phyloP scores from a whole-genome alignment of 2,888 invertebrate species.

The Sarcophaga caerulescens region DNA sequence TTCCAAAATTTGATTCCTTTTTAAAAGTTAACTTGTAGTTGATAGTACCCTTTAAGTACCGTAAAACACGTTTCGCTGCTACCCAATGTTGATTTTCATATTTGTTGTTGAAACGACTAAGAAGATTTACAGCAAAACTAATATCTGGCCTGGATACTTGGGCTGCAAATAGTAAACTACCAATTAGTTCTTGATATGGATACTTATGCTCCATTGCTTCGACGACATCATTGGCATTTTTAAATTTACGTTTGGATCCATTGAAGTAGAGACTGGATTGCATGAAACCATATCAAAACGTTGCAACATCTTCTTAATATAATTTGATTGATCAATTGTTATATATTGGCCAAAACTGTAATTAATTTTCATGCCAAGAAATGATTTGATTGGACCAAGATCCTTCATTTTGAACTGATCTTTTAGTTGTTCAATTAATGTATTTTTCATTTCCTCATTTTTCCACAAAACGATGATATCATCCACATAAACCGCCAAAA shows the following conservation, averaged over 20 bases:
- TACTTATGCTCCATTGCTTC: no score
- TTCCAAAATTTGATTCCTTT: conserved; percentile 80
- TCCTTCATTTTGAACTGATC: conserved; percentile 45
- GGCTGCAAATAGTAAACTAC: no score
- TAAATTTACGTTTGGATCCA: no score
- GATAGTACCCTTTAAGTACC: conserved; percentile 35
- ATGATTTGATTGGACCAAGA: conserved; percentile 53
- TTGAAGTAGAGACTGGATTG: no score
- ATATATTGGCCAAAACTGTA: no score
- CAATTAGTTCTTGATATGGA: no score
- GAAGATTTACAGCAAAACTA: conserved; percentile 9
- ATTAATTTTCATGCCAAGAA: no score
- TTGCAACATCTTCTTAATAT: no score
- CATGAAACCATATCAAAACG: no score
- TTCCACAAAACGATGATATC: conserved; percentile 63
- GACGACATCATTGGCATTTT: no score
- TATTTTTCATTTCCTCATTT: conserved; percentile 33
- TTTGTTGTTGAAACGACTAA: conserved; percentile 36
- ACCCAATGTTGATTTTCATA: conserved; percentile 10
- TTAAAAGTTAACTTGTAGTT: conserved; percentile 20
- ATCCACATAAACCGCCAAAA: conserved; percentile 48
- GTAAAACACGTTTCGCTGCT: conserved; percentile 42
- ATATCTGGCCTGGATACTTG: no score
- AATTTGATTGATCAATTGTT: no score
- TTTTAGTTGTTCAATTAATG: conserved; percentile 53